Percentiles rank a stretch among this genome's conserved stretches.
These are phyloP conservation scores for Campylorhamphus procurvoides DNA, from an alignment of 2,113 vertebrate genomes.

Conservation along the genomic window DNA sequence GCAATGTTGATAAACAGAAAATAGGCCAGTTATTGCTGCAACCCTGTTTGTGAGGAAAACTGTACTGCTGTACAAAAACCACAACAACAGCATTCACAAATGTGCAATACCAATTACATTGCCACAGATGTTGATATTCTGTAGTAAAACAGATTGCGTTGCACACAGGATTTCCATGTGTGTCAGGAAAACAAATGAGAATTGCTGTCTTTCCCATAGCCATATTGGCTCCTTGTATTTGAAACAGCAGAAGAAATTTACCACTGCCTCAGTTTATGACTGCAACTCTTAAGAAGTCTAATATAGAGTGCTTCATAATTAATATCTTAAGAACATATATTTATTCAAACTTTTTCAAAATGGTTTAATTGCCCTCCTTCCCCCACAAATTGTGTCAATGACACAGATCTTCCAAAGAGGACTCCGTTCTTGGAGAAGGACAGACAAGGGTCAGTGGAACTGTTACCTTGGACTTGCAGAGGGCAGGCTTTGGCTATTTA, in stretches of 20 bases:
- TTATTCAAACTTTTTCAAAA: not conserved
- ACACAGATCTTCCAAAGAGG: not conserved
- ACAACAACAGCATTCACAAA: not conserved
- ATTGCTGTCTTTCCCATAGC: not conserved
- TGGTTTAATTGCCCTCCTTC: not conserved
- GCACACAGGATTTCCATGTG: not conserved
- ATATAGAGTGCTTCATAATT: not conserved
- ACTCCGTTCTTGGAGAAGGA: not conserved
- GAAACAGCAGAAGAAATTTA: not conserved
- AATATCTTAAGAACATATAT: not conserved
- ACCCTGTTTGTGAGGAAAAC: not conserved
- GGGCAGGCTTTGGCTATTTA: not conserved
- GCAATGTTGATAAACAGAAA: not conserved
- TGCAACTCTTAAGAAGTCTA: not conserved
- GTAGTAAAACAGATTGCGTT: not conserved
- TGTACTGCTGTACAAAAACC: rapidly evolving
- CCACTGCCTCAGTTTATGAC: not conserved
- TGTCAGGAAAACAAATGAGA: not conserved
- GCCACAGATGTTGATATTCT: not conserved
- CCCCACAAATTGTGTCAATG: not conserved
- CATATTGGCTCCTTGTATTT: not conserved
- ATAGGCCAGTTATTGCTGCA: not conserved
- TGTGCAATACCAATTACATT: not conserved
- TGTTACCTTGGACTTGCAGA: rapidly evolving
- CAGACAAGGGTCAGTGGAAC: not conserved